Evolutionary conservation across 2,797 vertebrate genomes (phyloP).

Genomic region (Danionella dracula): DNA sequence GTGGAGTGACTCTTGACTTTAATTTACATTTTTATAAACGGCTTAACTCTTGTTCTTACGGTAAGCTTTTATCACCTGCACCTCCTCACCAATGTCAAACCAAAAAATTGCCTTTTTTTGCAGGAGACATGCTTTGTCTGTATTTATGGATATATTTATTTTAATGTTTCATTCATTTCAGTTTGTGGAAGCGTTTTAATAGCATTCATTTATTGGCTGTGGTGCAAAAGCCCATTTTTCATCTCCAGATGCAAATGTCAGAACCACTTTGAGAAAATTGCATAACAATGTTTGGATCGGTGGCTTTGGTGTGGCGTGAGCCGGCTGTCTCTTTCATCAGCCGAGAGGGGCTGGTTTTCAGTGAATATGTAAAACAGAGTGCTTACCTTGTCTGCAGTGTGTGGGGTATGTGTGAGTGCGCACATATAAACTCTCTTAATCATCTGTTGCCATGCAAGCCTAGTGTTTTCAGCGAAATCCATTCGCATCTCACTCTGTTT

Average conservation of each 20-base stretch:
- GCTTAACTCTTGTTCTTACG: too few species aligned
- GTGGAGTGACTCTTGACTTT: too few species aligned
- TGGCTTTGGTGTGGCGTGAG: slow-evolving; percentile 18
- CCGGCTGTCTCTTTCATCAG: slow-evolving; percentile 7
- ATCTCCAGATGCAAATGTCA: slow-evolving; percentile 6
- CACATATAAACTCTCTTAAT: background rate
- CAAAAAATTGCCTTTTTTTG: too few species aligned
- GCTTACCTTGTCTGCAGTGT: background rate
- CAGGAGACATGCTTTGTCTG: too few species aligned
- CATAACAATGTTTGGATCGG: slow-evolving; percentile 25
- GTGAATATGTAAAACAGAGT: background rate
- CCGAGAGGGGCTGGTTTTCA: background rate
- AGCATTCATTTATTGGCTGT: background rate
- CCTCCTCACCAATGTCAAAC: too few species aligned
- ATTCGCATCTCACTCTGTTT: background rate
- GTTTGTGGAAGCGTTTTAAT: too few species aligned
- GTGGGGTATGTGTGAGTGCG: slow-evolving; percentile 23
- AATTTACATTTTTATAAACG: too few species aligned
- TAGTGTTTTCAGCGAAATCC: slow-evolving; percentile 14
- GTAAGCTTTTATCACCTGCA: too few species aligned
- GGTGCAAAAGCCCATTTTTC: slow-evolving; percentile 5
- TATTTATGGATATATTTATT: too few species aligned
- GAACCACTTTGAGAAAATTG: slow-evolving; percentile 17
- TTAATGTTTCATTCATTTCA: too few species aligned
- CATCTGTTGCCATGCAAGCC: slow-evolving; percentile 8